Percentiles rank a stretch among this genome's conserved stretches.
Conservation (phyloP, 2,797 vertebrate genomes). For the Megalops cyprinoides region DNA sequence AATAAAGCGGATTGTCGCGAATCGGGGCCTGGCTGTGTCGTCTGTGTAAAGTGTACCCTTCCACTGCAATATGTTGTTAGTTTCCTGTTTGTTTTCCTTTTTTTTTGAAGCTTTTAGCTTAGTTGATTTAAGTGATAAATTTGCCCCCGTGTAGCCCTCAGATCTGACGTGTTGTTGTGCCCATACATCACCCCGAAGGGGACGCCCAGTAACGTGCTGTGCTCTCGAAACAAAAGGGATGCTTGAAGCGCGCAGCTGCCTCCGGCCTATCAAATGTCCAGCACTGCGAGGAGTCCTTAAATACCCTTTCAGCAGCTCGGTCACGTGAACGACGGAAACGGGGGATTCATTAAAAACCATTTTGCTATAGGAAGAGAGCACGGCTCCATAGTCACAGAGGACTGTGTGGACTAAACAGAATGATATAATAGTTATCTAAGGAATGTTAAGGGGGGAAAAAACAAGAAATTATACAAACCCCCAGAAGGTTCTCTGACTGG, state of each 20-base stretch:
- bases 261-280: constrained; percentile 7
- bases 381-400: no score
- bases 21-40: no score
- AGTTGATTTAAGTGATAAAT: no score
- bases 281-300: constrained; percentile 1
- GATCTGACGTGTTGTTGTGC: neutral
- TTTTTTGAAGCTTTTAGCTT: no score
- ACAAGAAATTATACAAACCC: neutral
- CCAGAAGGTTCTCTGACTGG: neutral
- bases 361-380: neutral
- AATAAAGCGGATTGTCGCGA: no score
- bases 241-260: neutral
- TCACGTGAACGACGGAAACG: neutral
- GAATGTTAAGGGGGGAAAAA: neutral
- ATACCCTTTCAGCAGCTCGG: neutral
- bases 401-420: no score
- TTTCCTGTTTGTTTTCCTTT: no score
- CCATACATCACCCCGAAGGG: neutral
- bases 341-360: constrained; percentile 7
- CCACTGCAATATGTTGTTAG: no score
- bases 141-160: neutral
- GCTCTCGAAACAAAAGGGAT: constrained; percentile 1
- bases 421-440: no score
- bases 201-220: neutral
- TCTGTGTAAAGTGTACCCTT: no score